Conservation (phyloP, 2,888 invertebrate species). For the Clitarchus hookeri region DNA sequence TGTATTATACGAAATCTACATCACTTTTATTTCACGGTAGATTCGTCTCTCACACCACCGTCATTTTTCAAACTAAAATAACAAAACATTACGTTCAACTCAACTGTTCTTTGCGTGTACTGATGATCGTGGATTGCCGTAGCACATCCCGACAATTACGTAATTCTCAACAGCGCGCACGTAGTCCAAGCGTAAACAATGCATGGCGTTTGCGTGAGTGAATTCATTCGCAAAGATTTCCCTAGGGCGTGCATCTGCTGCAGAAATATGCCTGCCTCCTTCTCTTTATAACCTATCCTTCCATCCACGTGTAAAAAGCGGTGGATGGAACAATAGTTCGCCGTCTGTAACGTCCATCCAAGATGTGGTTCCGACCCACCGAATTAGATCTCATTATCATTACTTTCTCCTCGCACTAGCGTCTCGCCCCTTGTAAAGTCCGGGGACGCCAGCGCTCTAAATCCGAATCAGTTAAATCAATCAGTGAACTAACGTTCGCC, state of each 20-base stretch:
- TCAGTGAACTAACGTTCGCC: too few relatives aligned
- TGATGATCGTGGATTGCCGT: background rate
- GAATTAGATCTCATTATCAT: too few relatives aligned
- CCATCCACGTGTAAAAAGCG: background rate
- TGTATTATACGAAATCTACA: too few relatives aligned
- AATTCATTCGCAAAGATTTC: background rate
- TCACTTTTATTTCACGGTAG: too few relatives aligned
- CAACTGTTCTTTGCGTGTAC: background rate
- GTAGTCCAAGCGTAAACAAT: background rate
- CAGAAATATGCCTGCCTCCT: background rate
- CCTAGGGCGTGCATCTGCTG: background rate
- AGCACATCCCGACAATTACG: background rate
- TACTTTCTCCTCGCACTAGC: too few relatives aligned
- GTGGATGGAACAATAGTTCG: background rate
- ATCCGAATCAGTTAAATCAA: too few relatives aligned
- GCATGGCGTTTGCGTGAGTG: background rate
- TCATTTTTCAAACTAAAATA: too few relatives aligned
- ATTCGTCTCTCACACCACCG: too few relatives aligned
- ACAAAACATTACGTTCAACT: too few relatives aligned
- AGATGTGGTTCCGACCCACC: too few relatives aligned
- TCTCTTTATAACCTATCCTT: background rate
- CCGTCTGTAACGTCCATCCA: background rate
- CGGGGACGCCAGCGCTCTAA: too few relatives aligned
- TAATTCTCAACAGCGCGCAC: background rate
- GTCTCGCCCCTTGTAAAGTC: too few relatives aligned